A percentile compares a stretch with the other conserved stretches of the same genome.
phyloP scores from a whole-genome alignment of 2,797 vertebrate species.

The Synanceia verrucosa region DNA sequence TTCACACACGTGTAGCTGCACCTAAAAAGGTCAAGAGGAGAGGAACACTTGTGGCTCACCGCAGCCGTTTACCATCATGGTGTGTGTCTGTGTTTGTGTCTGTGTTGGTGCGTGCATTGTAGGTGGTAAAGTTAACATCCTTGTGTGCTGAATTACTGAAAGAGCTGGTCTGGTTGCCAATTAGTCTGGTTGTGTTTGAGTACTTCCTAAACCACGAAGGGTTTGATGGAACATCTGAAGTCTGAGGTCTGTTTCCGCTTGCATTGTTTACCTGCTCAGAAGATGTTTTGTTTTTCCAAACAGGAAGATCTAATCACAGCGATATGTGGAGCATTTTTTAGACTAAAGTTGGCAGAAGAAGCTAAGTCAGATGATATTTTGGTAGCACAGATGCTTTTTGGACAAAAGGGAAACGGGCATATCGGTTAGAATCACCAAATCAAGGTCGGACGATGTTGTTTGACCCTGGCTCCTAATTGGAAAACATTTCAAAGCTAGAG shows the following conservation, averaged over 20 bases:
- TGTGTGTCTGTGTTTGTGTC: constrained; percentile 32
- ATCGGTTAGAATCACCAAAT: neutral
- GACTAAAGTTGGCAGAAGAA: neutral
- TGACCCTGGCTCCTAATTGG: constrained; percentile 11
- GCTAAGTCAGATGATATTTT: constrained; percentile 19
- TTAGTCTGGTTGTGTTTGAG: constrained; percentile 43
- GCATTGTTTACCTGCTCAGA: constrained; percentile 52
- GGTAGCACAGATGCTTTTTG: neutral
- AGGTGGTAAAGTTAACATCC: constrained; percentile 62
- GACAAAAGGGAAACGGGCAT: neutral
- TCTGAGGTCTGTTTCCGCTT: constrained; percentile 34
- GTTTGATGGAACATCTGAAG: constrained; percentile 50
- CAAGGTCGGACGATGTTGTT: constrained; percentile 5
- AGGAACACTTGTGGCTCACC: constrained; percentile 44
- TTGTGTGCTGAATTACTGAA: constrained; percentile 31
- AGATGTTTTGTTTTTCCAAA: constrained; percentile 31
- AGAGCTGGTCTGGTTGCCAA: constrained; percentile 22
- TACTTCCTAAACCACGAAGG: constrained; percentile 39
- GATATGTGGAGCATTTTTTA: neutral
- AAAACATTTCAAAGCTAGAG: constrained; percentile 22
- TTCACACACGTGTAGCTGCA: constrained; percentile 53
- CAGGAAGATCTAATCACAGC: constrained; percentile 45
- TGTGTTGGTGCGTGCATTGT: constrained; percentile 40
- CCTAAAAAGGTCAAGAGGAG: constrained; percentile 55
- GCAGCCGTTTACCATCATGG: constrained; percentile 45